A percentile compares a stretch with the other conserved stretches of the same genome.
Conservation (phyloP, 2,113 vertebrate genomes). For the Ailuropoda melanoleuca region DNA sequence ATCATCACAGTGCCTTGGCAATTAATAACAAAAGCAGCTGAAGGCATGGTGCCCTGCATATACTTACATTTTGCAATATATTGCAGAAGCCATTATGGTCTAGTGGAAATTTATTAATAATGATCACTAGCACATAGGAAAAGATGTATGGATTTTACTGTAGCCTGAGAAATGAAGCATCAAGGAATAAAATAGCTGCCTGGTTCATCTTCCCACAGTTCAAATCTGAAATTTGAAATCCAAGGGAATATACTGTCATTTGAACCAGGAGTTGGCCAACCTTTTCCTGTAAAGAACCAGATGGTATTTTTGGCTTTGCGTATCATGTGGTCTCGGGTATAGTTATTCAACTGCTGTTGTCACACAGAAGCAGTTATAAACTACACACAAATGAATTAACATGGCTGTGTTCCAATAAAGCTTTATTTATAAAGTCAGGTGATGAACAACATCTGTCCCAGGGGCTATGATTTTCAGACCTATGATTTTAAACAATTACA, state of each 20-base stretch:
- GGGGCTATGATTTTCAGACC: not conserved
- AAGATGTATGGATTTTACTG: not conserved
- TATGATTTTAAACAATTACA: not conserved
- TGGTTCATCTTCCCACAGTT: not conserved
- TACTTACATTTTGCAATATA: not conserved
- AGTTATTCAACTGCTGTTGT: not conserved
- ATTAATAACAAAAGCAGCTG: not conserved
- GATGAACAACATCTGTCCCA: not conserved
- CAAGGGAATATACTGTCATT: not conserved
- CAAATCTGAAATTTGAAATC: not conserved
- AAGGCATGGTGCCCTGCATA: not conserved
- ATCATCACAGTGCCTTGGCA: not conserved
- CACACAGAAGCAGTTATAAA: not conserved
- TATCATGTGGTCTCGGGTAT: not conserved
- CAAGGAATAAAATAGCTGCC: not conserved
- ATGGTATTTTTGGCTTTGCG: not conserved
- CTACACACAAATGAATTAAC: not conserved
- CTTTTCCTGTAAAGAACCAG: not conserved
- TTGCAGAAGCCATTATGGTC: not conserved
- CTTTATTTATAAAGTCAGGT: not conserved
- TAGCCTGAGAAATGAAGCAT: not conserved
- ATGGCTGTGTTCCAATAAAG: not conserved
- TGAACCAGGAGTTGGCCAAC: not conserved
- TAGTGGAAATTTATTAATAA: not conserved
- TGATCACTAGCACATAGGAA: not conserved